These are phyloP conservation scores for Zygogramma bicolorata DNA, from an alignment of 2,888 invertebrate genomes.

Conservation along the genomic window DNA sequence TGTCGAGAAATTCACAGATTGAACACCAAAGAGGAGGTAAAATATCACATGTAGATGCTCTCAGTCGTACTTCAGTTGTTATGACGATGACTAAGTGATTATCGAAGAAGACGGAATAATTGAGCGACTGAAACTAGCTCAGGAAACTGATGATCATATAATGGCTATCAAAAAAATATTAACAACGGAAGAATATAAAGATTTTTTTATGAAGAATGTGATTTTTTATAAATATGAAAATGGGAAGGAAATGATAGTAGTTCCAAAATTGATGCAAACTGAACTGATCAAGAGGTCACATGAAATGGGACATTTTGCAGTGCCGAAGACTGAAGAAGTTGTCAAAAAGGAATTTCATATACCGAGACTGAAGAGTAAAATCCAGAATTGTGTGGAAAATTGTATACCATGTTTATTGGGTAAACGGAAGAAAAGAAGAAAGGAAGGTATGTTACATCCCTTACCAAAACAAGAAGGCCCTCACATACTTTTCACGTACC, in stretches of 20 bases:
- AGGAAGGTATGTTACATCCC: constrained; percentile 53
- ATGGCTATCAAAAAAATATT: too few relatives aligned
- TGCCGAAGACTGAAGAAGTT: too few relatives aligned
- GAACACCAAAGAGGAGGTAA: constrained; percentile 47
- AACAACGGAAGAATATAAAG: constrained; percentile 26
- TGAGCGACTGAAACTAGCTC: constrained; percentile 28
- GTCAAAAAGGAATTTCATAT: too few relatives aligned
- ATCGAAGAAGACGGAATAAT: constrained; percentile 21
- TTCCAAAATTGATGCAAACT: too few relatives aligned
- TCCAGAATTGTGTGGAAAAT: constrained; percentile 34
- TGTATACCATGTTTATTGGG: constrained; percentile 47
- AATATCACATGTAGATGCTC: constrained; percentile 51
- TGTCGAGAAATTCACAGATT: constrained; percentile 53
- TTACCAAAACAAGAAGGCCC: constrained; percentile 51
- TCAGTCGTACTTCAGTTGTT: constrained; percentile 45
- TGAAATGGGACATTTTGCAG: too few relatives aligned
- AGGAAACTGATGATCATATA: too few relatives aligned
- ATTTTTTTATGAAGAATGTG: constrained; percentile 36
- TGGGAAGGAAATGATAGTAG: too few relatives aligned
- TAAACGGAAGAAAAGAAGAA: constrained; percentile 43
- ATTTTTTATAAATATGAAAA: constrained; percentile 49
- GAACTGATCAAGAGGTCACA: too few relatives aligned
- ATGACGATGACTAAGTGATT: not conserved
- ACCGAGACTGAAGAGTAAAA: constrained; percentile 47
- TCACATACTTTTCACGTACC: constrained; percentile 57